Evolutionary conservation across 1,140 invertebrate genomes (phyloP).

Genomic region (Drosophila burlai): DNA sequence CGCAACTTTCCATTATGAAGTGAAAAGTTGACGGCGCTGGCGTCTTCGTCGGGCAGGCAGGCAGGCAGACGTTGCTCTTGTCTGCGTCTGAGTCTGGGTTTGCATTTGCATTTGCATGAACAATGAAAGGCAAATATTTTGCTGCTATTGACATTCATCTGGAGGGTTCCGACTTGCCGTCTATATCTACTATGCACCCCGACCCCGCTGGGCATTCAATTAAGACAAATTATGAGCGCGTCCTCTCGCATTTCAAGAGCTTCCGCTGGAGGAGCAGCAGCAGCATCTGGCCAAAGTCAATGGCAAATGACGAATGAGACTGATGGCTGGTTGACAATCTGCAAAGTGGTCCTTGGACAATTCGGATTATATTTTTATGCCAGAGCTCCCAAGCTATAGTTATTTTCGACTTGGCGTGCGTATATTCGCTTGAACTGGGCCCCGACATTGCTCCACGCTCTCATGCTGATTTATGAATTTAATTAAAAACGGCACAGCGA

Average conservation of each 20-base stretch:
- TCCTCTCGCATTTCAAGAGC: slow-evolving; percentile 73
- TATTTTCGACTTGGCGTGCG: slow-evolving; percentile 32
- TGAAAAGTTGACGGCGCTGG: slow-evolving; percentile 76
- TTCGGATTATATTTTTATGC: slow-evolving; percentile 49
- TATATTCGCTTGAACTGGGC: slow-evolving; percentile 39
- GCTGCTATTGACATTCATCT: slow-evolving; percentile 81
- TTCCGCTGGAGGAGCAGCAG: slow-evolving; percentile 17
- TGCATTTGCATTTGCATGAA: slow-evolving; percentile 81
- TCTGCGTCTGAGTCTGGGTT: slow-evolving; percentile 51
- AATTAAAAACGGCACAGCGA: slow-evolving; percentile 75
- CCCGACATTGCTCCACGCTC: slow-evolving; percentile 12
- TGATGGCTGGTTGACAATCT: slow-evolving; percentile 47
- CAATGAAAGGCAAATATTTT: slow-evolving; percentile 83
- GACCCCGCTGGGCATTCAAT: slow-evolving; percentile 61
- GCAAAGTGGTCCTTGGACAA: slow-evolving; percentile 48
- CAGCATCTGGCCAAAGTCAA: slow-evolving; percentile 50
- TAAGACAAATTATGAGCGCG: slow-evolving; percentile 79
- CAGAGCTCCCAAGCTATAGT: slow-evolving; percentile 47
- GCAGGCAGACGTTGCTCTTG: slow-evolving; percentile 13
- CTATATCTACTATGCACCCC: slow-evolving; percentile 1
- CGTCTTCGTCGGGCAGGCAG: slow-evolving; percentile 8
- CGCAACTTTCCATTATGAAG: slow-evolving; percentile 82
- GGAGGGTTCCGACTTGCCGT: slow-evolving; percentile 35
- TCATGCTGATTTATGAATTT: slow-evolving; percentile 78
- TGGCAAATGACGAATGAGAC: slow-evolving; percentile 23